Evolutionary conservation across 2,888 invertebrate species (phyloP), one percentile per base, ranked within the genome.

Genomic region (Spialia ferax): DNA sequence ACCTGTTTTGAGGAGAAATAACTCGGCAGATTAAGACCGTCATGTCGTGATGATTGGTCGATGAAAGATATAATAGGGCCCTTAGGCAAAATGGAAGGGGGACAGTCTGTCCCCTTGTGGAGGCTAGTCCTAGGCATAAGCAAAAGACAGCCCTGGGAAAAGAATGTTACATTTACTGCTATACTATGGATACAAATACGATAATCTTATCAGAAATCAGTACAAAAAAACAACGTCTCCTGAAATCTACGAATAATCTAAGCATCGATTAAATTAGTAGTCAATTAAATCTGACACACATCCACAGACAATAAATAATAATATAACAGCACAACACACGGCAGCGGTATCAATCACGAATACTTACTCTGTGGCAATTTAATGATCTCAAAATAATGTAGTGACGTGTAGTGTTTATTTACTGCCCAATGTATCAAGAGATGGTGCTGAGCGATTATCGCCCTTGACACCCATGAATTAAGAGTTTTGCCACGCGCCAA

Each of bases 371-470:
- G 82, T 82, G 80, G 78, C 81, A 79, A 83, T 84, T 87, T 89
- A 90, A 89, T 87, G 86, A 87, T 88, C 87, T 88, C 77, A 86
- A 89, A 89, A 88, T 90, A 89, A 86, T 84, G 81, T 91, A 90
- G 89, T 89, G 86, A 87, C 86, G 86, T 73, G 76, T 81, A 88
- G 84, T 87, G 88, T 90, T 84, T 83, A 74, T 52, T 59, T 71
- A 73, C 68, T 71, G 72, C 71, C 82, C 74, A 80, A 71, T 69
- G 64, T 80, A 79, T 74, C 63, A 67, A 72, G 75, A 75, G 69
- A 69, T 71, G 29, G 61, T 59, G 71, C 26, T 71, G 72, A 29
- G 60, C 77, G 29, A 86, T 71, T 73, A 72, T 76, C 68, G 67
- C 70, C 81, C 77, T 76, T 86, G 81, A 69, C 4, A 1, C 52